Conservation (phyloP, 1,140 invertebrate genomes). For the Branchinecta lynchi region DNA sequence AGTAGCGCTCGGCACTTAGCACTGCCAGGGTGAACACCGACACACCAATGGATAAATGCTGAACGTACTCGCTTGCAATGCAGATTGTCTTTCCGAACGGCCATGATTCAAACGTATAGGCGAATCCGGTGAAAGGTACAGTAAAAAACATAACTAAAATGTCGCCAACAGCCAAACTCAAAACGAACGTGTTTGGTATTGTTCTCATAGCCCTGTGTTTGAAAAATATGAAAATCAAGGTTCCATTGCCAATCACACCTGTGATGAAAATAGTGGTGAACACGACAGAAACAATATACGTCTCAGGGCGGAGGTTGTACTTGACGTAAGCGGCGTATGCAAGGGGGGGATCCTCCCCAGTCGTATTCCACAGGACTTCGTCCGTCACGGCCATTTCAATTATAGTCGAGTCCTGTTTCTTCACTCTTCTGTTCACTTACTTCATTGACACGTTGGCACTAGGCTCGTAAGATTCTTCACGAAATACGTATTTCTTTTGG, state of each 20-base stretch:
- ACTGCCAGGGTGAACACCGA: constrained; percentile 85
- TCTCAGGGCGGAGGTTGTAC: constrained; percentile 45
- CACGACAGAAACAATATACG: constrained; percentile 66
- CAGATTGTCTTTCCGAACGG: constrained; percentile 59
- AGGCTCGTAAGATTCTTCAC: too few species aligned
- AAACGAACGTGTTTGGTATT: constrained; percentile 78
- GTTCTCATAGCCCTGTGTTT: constrained; percentile 65
- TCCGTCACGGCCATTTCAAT: too few species aligned
- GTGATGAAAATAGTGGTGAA: constrained; percentile 75
- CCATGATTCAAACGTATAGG: constrained; percentile 75
- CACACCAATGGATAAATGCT: constrained; percentile 81
- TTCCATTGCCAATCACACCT: constrained; percentile 73
- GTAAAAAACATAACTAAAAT: constrained; percentile 59
- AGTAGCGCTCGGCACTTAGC: constrained; percentile 70
- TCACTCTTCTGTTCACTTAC: too few species aligned
- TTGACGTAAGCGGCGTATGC: too few species aligned
- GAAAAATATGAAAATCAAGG: constrained; percentile 63
- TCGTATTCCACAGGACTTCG: too few species aligned
- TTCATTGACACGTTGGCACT: too few species aligned
- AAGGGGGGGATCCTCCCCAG: too few species aligned
- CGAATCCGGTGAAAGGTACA: constrained; percentile 58
- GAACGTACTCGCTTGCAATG: constrained; percentile 66
- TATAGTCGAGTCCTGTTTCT: too few species aligned
- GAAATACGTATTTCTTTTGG: too few species aligned
- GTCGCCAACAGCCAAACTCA: constrained; percentile 61